These are phyloP conservation scores for Erpornis zantholeuca DNA, from an alignment of 2,113 vertebrate species.

Conservation along the genomic window DNA sequence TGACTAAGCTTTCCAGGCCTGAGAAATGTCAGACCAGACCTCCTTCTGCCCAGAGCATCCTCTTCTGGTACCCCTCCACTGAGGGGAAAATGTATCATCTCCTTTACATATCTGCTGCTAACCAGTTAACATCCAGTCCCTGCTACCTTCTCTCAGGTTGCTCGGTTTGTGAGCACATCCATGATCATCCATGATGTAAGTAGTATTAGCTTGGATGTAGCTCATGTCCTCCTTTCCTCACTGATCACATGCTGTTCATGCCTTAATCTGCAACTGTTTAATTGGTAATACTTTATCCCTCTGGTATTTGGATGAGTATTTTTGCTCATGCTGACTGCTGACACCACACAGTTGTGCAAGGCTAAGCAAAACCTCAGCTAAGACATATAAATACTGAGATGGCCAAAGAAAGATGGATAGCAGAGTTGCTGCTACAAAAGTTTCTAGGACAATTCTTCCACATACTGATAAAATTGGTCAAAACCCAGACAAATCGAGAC, in stretches of 20 bases:
- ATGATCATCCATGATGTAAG: background rate
- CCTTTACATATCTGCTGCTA: background rate
- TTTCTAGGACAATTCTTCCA: background rate
- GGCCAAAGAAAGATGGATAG: background rate
- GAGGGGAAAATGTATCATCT: background rate
- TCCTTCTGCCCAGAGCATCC: background rate
- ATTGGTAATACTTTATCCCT: background rate
- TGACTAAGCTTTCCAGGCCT: background rate
- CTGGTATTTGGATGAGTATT: background rate
- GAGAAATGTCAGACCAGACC: background rate
- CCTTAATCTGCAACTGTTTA: background rate
- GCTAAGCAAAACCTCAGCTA: background rate
- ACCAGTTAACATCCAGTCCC: background rate
- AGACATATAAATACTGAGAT: background rate
- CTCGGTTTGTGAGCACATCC: background rate
- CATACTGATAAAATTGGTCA: background rate
- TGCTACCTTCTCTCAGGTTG: background rate
- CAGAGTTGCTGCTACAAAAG: background rate
- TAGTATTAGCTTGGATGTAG: background rate
- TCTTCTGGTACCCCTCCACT: background rate
- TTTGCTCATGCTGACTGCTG: background rate
- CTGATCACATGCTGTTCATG: background rate
- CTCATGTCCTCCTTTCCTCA: background rate
- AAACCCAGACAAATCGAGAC: background rate
- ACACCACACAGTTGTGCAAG: background rate